Conservation (phyloP, 1,140 invertebrate species). For the Apis dorsata region DNA sequence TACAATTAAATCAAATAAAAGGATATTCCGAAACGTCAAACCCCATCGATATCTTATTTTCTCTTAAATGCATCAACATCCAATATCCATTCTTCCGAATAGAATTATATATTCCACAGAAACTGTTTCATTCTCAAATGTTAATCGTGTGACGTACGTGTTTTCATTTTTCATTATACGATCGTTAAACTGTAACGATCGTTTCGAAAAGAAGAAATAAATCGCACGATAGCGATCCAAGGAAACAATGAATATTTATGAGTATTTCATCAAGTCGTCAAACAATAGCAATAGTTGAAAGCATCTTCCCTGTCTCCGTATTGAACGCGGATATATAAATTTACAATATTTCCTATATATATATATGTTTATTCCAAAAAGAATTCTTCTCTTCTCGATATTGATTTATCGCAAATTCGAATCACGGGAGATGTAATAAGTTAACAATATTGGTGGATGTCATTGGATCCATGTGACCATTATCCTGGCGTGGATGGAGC, state of each 20-base stretch:
- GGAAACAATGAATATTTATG: conserved; percentile 1
- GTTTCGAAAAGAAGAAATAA: background rate
- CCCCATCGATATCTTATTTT: background rate
- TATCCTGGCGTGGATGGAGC: conserved; percentile 1
- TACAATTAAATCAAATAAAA: too few species aligned
- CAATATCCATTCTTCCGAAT: conserved; percentile 17
- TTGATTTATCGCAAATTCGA: conserved; percentile 20
- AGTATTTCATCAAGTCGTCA: conserved; percentile 26
- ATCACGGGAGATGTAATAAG: background rate
- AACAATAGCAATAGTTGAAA: background rate
- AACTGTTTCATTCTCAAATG: background rate
- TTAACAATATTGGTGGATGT: conserved; percentile 8
- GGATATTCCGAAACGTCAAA: too few species aligned
- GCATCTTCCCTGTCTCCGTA: background rate
- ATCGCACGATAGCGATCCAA: background rate
- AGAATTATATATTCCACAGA: background rate
- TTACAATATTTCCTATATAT: background rate
- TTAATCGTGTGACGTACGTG: conserved; percentile 8
- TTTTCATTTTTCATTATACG: conserved; percentile 20
- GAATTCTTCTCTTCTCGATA: background rate
- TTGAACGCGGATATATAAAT: conserved; percentile 11
- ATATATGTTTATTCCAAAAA: too few species aligned
- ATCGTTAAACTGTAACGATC: conserved; percentile 40
- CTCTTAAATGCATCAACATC: background rate
- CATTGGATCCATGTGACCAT: background rate